Evolutionary conservation across 2,113 vertebrate genomes (phyloP), one percentile per base, ranked within the genome.

Genomic region (Antigone vipio): DNA sequence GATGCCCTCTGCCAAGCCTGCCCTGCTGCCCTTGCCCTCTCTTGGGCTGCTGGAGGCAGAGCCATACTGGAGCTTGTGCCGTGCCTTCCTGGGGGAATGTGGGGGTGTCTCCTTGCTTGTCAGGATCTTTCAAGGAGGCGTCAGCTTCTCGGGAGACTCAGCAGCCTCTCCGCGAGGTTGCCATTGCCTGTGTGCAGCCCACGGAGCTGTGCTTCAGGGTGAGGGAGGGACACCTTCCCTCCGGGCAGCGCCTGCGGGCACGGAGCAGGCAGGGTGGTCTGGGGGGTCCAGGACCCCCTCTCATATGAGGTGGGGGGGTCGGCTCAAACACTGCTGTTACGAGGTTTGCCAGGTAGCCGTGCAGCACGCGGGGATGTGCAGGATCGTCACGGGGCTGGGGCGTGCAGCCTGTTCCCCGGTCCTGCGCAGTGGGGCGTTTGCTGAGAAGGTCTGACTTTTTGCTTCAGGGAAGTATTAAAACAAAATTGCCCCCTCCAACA

Each of bases 321-420:
- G 2, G 21, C 42, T 87, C 3, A 0, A 49, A 50, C 19, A 18
- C 38, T 29, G 59, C 44, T 52, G 21, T 29, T 24, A 1, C 2
- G 26, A 73, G 63, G 42, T 63, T 86, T 68, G 44, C 47, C 79
- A 32, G 75, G 80, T 2, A 40, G 19, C 81, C 2, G 0, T 10
- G 45, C 1, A 11, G 58, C 52, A 20, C 3, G 35, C 32, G 14
- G 26, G 29, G 75, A 15, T 14, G 44, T 0, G 15, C 47, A 4
- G 56, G 32, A 8, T 12, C 8, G 10, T 53, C 38, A 6, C 0
- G 3, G 69, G 38, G 15, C 55, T 52, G 38, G 56, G 21, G 21
- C 21, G 64, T 0, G 2, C 59, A 44, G n/a, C 42, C 35, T 29
- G 19, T 35, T 22, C n/a, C 40, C 6, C 0, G 0, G 32, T 29